phyloP scores from a whole-genome alignment of 2,888 invertebrate species.

The Thymelicus sylvestris region DNA sequence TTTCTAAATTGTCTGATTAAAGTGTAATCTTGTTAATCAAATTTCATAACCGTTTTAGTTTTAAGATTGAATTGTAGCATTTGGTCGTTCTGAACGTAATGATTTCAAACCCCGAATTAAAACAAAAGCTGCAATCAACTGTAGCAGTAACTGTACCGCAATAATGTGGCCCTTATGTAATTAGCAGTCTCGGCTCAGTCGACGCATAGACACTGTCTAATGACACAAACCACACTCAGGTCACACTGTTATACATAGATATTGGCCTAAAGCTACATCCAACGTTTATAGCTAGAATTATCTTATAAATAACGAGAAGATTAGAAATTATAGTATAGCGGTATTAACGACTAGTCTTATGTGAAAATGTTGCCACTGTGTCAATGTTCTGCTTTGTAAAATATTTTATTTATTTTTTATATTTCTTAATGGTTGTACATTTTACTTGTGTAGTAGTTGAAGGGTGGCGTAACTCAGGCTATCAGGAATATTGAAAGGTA shows the following conservation, averaged over 20 bases:
- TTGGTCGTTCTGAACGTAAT: constrained; percentile 11
- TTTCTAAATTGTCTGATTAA: constrained; percentile 23
- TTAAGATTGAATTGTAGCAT: constrained; percentile 32
- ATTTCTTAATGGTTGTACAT: constrained; percentile 73
- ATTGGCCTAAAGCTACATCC: constrained; percentile 47
- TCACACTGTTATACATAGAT: constrained; percentile 41
- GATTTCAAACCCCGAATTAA: constrained; percentile 27
- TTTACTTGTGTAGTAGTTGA: constrained; percentile 64
- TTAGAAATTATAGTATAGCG: constrained; percentile 74
- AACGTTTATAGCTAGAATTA: constrained; percentile 48
- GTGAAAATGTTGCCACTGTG: constrained; percentile 80
- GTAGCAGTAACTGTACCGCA: not conserved
- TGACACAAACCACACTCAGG: constrained; percentile 16
- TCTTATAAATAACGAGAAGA: constrained; percentile 46
- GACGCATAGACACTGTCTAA: not conserved
- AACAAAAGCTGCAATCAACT: constrained; percentile 1
- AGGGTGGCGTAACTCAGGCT: constrained; percentile 65
- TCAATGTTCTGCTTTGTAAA: constrained; percentile 81
- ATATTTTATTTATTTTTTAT: constrained; percentile 81
- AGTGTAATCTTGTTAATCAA: constrained; percentile 26
- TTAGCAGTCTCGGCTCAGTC: not conserved
- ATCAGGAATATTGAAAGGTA: constrained; percentile 55
- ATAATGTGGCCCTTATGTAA: not conserved
- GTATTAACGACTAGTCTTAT: constrained; percentile 81
- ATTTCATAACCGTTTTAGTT: constrained; percentile 30